Conservation (phyloP, 2,113 vertebrate species). For the Diphyllodes magnificus region DNA sequence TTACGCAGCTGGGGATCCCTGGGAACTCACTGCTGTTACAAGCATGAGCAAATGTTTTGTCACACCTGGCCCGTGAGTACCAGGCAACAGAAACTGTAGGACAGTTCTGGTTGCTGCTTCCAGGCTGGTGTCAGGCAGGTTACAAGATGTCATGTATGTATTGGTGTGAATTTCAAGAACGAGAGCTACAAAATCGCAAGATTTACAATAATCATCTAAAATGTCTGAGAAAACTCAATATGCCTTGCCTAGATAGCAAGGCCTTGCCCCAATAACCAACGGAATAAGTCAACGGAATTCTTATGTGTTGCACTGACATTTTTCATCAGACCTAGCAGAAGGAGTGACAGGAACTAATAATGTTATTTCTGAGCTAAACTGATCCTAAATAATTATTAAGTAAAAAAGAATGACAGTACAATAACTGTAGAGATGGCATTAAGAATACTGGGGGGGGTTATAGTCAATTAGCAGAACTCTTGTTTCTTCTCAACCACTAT, state of each 20-base stretch:
- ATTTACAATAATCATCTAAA: background rate
- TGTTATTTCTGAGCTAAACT: background rate
- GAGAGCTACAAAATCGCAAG: rapidly evolving
- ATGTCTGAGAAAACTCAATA: background rate
- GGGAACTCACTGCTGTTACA: background rate
- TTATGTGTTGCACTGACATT: background rate
- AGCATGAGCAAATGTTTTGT: background rate
- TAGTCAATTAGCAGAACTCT: background rate
- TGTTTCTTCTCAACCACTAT: background rate
- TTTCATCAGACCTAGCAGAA: background rate
- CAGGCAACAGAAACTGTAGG: background rate
- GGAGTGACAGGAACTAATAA: background rate
- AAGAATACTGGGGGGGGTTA: background rate
- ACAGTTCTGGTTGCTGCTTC: background rate
- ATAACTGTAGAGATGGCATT: background rate
- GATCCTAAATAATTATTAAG: background rate
- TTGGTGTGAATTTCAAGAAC: background rate
- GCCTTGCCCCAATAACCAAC: background rate
- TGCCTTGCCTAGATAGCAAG: background rate
- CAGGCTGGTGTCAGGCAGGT: background rate
- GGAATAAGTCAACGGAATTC: background rate
- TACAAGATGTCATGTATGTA: background rate
- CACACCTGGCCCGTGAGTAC: background rate
- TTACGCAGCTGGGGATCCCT: background rate
- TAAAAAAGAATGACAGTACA: background rate